Evolutionary conservation across 2,797 vertebrate species (phyloP), one percentile per base, ranked within the genome.

Genomic region (Thripadectes ignobilis): DNA sequence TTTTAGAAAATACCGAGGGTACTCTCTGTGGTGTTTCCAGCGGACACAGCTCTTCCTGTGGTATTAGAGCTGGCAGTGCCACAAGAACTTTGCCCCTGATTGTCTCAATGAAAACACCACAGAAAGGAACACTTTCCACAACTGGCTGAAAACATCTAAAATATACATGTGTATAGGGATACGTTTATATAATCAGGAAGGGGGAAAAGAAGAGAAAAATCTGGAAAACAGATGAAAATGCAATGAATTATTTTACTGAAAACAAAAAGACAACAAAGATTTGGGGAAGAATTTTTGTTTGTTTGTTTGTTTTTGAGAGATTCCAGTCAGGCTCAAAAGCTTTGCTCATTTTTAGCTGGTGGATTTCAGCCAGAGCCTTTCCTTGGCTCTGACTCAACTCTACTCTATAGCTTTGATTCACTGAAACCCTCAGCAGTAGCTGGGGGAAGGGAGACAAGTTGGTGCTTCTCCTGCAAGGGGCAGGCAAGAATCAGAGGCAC

Each of bases 11-110:
- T 89, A 38, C 95, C 87, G 89, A 0, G 94, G 89, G 91, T 89
- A 36, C 72, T 94, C 91, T 77, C 93, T 68, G 80, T 93, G 97
- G 93, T 81, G 91, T 91, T 97, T 97, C 94, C 95, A 97, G 96
- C 32, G 95, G 97, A 97, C 96, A 95, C 94, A 92, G 96, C 82
- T 97, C 88, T 97, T 97, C 97, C 97, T 97, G 97, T 96, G 96
- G 96, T 96, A 96, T 95, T 94, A 86, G 92, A 96, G 91, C 96
- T 95, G 96, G 96, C 96, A 94, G 43, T 96, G 93, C 97, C 96
- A 97, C 93, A 94, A 96, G 95, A 97, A 97, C 95, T 97, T 96
- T 96, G 95, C 91, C 95, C 96, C 91, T 92, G 89, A 97, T 97
- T 97, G 96, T 97, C 94, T 97, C 92, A 85, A 87, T 91, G 94